Evolutionary conservation across 2,888 invertebrate species (phyloP).

Genomic region (Xestia sexstrigata): DNA sequence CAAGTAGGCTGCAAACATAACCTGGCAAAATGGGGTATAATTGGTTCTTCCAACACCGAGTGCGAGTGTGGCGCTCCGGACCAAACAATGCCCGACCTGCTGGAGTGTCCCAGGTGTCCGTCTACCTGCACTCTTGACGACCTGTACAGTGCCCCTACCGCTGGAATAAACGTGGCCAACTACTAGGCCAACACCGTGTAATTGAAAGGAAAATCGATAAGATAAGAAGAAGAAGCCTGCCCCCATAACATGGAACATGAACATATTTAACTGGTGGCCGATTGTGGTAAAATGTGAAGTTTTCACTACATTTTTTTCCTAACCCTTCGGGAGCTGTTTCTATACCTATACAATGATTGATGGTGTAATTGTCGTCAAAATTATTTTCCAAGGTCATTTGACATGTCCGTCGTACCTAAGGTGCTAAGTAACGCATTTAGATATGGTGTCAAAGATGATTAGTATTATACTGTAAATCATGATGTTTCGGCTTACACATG

Average conservation of each 20-base stretch:
- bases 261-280: not conserved
- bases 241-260: not conserved
- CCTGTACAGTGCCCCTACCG: too few relatives aligned
- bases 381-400: not conserved
- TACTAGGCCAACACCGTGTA: too few relatives aligned
- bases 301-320: not conserved
- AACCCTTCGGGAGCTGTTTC: not conserved
- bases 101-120: too few relatives aligned
- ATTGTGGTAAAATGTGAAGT: not conserved
- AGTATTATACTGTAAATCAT: conserved; percentile 7
- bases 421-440: conserved; percentile 1
- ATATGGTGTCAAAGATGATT: conserved; percentile 1
- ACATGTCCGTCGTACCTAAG: not conserved
- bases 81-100: too few relatives aligned
- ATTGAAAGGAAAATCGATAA: too few relatives aligned
- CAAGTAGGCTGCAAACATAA: too few relatives aligned
- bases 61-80: too few relatives aligned
- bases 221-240: too few relatives aligned
- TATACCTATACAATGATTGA: not conserved
- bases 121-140: too few relatives aligned
- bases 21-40: too few relatives aligned
- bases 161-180: too few relatives aligned
- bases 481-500: not conserved
- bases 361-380: not conserved
- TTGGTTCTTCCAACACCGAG: too few relatives aligned